Evolutionary conservation across 2,888 invertebrate genomes (phyloP).

Genomic region (Tachina grossa): DNA sequence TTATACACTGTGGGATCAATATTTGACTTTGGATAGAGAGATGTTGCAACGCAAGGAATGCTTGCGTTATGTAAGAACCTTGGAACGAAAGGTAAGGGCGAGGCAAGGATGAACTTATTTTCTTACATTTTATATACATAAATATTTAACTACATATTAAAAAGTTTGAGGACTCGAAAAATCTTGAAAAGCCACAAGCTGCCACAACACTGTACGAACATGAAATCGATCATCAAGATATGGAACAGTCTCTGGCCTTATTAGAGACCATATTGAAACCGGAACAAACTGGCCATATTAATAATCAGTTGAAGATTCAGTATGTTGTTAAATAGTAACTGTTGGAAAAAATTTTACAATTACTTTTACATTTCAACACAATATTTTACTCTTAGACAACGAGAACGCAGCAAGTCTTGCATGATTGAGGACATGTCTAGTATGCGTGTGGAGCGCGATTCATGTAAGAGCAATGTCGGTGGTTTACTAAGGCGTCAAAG

Average conservation of each 20-base stretch:
- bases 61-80: slow-evolving; percentile 88
- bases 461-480: slow-evolving; percentile 68
- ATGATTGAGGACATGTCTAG: slow-evolving; percentile 86
- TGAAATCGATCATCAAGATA: slow-evolving; percentile 85
- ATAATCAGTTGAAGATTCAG: slow-evolving; percentile 33
- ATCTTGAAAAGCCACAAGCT: slow-evolving; percentile 45
- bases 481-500: slow-evolving; percentile 80
- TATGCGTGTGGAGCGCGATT: slow-evolving; percentile 75
- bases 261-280: slow-evolving; percentile 86
- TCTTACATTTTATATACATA: not conserved
- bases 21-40: slow-evolving; percentile 82
- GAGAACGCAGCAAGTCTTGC: slow-evolving; percentile 87
- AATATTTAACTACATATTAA: not conserved
- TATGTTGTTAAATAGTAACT: slow-evolving; percentile 76
- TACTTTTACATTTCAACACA: not conserved
- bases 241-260: slow-evolving; percentile 84
- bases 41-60: slow-evolving; percentile 87
- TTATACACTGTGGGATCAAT: slow-evolving; percentile 88
- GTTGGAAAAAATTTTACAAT: not conserved
- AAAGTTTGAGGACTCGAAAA: slow-evolving; percentile 48
- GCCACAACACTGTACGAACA: slow-evolving; percentile 83
- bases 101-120: not conserved
- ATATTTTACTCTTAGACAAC: slow-evolving; percentile 76
- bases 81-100: slow-evolving; percentile 83
- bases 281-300: slow-evolving; percentile 81